Evolutionary conservation across 2,797 vertebrate species (phyloP), one percentile per base, ranked within the genome.

Genomic region (Poeciliopsis paucimaculata): DNA sequence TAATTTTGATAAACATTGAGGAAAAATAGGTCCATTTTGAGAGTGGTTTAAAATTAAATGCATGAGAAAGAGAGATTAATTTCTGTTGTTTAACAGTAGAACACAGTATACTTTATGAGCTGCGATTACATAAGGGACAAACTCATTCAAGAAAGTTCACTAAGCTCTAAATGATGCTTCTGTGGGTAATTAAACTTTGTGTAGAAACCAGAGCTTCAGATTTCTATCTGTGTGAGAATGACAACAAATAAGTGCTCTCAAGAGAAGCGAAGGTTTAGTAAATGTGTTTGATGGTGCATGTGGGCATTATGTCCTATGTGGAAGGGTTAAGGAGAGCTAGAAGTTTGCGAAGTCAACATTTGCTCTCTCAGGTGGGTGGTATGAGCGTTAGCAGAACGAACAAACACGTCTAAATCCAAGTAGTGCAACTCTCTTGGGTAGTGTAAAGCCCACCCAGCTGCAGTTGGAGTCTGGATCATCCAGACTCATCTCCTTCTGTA

Each of bases 391-490:
- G 26, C 75, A 73, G 66, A 60, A 79, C 77, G 55, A 79, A 73
- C 18, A 2, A 41, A 57, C 74, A 36, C 5, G 9, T 66, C 79
- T 49, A 73, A 36, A 77, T 77, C 49, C 51, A 23, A 28, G 53
- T 72, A 53, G 76, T 57, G 34, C 62, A 77, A 70, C 43, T 78
- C 90, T 86, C 87, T 75, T 78, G 71, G 0, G 74, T 62, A 77
- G 77, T 77, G 70, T 90, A 82, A 91, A 90, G 78, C 82, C 85
- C 83, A 86, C 74, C 87, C 82, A 79, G 90, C 82, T 87, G 78
- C 84, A 75, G 73, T 26, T 53, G 62, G 77, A 77, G 51, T 62
- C 66, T 70, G 74, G 72, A 84, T 76, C 45, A 70, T 85, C 87
- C 85, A 73, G 36, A 80, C 62, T 72, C 78, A 76, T 84, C 73